Evolutionary conservation across 2,888 invertebrate species (phyloP), one percentile per base, ranked within the genome.

Genomic region (Scelioninae gen. 1): DNA sequence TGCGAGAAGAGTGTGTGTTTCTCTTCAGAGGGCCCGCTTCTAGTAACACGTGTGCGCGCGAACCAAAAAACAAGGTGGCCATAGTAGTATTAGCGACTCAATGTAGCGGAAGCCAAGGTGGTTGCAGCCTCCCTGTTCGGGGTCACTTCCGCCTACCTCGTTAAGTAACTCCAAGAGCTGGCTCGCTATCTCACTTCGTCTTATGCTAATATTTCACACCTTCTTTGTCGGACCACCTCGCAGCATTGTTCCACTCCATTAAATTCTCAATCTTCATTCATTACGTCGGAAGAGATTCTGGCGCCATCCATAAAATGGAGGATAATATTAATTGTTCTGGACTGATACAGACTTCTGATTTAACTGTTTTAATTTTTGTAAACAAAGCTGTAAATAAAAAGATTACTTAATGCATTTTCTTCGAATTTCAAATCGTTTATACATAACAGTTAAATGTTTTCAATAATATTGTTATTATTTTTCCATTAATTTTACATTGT

Each of bases 51-150:
- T 82, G 79, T 82, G 77, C 45, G 65, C 63, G 85, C 81, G 85
- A 86, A 84, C 84, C 85, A 87, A 88, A 89, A 88, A 87, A 89
- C 87, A 89, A 90, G 89, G 89, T 90, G 90, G 89, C 88, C 88
- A 63, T 71, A 29, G 62, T 62, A 32, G 87, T 86, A 86, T 88
- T 83, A 71, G 86, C 78, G 66, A 80, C 88, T 91, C 88, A 89
- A 91, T 91, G 88, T 89, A 90, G 89, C 92, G 92, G 92, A 92
- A 92, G 92, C 91, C 90, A 92, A 89, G 91, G 91, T 91, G 91
- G 92, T 91, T 91, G 89, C 89, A 91, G 90, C 90, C 89, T 90
- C 90, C 89, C 88, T 85, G 86, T 88, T 87, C 88, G 86, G 89
- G 89, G 87, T 90, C 90, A 88, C 91, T 92, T 92, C 92, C 91